Conservation (phyloP, 2,797 vertebrate species). For the Phoxinus dragarum region DNA sequence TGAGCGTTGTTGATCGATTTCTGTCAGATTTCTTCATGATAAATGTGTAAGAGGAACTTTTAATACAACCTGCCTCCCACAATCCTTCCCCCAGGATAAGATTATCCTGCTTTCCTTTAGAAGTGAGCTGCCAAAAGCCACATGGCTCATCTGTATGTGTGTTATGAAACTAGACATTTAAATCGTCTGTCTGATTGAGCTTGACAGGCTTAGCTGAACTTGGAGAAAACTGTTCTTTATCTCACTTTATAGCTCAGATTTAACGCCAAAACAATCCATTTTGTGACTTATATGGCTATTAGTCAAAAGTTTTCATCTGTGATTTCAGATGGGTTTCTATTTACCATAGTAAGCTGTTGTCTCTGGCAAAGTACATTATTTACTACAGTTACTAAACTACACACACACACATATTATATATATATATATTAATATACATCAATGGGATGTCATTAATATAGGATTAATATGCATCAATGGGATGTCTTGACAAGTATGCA, state of each 20-base stretch:
- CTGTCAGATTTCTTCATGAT: background rate
- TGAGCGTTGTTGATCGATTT: slow-evolving; percentile 2
- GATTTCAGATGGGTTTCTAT: background rate
- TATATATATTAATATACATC: too few relatives aligned
- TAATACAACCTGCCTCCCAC: background rate
- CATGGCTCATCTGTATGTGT: slow-evolving; percentile 44
- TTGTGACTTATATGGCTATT: background rate
- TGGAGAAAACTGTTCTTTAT: background rate
- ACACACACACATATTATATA: too few relatives aligned
- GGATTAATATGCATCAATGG: background rate
- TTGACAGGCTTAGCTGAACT: background rate
- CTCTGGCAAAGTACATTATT: background rate
- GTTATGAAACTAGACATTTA: slow-evolving; percentile 34
- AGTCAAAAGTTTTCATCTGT: background rate
- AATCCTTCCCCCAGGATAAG: background rate
- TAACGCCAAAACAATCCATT: background rate
- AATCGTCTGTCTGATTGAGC: background rate
- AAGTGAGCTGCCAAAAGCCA: slow-evolving; percentile 41
- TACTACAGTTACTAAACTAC: too few relatives aligned
- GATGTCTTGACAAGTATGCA: background rate
- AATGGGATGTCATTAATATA: background rate
- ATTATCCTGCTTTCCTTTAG: background rate
- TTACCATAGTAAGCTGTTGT: background rate
- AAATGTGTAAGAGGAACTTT: background rate
- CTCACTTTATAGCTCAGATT: background rate